These are phyloP conservation scores for Pristionchus maxplancki DNA, from an alignment of 2,888 invertebrate species.

Conservation along the genomic window DNA sequence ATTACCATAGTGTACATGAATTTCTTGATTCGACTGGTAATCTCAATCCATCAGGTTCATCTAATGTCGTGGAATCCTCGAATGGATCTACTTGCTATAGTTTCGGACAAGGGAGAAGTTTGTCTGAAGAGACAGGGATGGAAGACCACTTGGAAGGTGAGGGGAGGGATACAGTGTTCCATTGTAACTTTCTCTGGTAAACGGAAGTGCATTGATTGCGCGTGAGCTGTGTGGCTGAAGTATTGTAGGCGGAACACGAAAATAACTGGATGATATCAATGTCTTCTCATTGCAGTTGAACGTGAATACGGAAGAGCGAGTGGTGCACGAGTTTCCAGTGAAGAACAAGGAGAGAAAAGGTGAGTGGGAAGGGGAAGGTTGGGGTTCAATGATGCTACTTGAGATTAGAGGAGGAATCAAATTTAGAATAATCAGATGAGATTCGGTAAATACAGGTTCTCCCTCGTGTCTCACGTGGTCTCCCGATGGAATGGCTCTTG, in stretches of 20 bases:
- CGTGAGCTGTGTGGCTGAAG: too few species aligned
- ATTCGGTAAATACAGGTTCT: neutral
- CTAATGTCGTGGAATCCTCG: constrained; percentile 50
- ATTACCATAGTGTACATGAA: neutral
- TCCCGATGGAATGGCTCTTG: constrained; percentile 49
- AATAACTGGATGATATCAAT: neutral
- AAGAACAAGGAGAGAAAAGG: constrained; percentile 35
- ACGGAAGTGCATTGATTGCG: too few species aligned
- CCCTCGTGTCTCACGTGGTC: constrained; percentile 47
- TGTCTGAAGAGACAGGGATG: constrained; percentile 51
- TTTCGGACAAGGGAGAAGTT: constrained; percentile 49
- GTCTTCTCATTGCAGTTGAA: constrained; percentile 3
- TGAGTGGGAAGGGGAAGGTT: neutral
- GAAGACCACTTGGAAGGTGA: constrained; percentile 52
- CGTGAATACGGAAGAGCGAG: constrained; percentile 38
- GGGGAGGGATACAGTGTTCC: neutral
- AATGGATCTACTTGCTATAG: constrained; percentile 48
- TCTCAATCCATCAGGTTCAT: constrained; percentile 11
- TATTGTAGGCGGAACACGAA: too few species aligned
- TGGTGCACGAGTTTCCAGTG: constrained; percentile 30
- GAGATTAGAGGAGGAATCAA: neutral
- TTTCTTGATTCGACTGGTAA: too few species aligned
- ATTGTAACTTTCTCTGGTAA: too few species aligned
- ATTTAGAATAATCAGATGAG: neutral
- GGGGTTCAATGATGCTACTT: neutral